Conservation (phyloP, 2,113 vertebrate species). For the Sminthopsis crassicaudata region DNA sequence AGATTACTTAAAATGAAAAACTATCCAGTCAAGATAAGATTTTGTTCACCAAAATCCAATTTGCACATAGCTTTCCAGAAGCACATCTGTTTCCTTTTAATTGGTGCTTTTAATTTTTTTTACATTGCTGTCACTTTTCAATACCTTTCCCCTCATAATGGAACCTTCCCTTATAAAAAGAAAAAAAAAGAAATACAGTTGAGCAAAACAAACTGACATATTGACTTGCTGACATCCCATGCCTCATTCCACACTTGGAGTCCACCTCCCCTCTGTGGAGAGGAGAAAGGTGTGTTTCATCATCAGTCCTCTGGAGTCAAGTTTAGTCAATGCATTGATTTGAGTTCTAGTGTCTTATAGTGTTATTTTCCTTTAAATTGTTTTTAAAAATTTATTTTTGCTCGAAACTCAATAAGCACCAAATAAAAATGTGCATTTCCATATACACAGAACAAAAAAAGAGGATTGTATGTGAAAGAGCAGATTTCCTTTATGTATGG, state of each 20-base stretch:
- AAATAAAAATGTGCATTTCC: neutral
- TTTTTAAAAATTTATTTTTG: neutral
- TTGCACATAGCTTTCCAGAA: neutral
- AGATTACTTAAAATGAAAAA: slow-evolving; percentile 1
- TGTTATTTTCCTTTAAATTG: neutral
- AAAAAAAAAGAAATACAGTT: neutral
- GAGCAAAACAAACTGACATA: slow-evolving; percentile 6
- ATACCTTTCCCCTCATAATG: neutral
- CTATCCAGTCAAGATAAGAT: neutral
- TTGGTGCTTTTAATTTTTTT: neutral
- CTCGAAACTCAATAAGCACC: neutral
- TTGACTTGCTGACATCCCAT: neutral
- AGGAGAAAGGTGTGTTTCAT: neutral
- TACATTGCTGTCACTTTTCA: neutral
- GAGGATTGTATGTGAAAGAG: neutral
- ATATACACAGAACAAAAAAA: neutral
- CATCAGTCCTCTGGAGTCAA: neutral
- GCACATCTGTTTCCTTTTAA: slow-evolving; percentile 2
- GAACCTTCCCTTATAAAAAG: neutral
- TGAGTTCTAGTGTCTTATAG: neutral
- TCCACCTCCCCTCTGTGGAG: neutral
- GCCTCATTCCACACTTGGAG: neutral
- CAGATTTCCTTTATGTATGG: neutral
- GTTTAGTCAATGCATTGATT: slow-evolving; percentile 3
- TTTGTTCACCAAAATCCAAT: neutral